Evolutionary conservation across 2,113 vertebrate genomes (phyloP).

Genomic region (Herpetotheres cachinnans): DNA sequence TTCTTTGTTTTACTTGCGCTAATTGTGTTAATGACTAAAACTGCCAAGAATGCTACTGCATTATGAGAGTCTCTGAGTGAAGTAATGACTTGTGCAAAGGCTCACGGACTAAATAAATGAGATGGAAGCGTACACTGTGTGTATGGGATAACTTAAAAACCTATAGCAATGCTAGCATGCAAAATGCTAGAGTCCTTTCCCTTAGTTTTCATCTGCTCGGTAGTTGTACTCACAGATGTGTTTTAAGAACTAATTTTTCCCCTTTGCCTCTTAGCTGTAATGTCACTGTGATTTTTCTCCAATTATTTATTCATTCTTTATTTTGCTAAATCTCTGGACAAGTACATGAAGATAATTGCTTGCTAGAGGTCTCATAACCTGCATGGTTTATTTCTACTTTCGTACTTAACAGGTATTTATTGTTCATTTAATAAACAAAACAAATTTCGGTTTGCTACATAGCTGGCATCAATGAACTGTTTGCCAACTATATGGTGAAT

Average conservation of each 20-base stretch:
- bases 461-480: not conserved
- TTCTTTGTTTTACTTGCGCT: not conserved
- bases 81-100: not conserved
- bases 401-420: not conserved
- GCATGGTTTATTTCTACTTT: not conserved
- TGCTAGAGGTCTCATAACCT: not conserved
- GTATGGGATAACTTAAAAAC: not conserved
- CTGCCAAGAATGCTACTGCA: not conserved
- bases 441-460: not conserved
- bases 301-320: not conserved
- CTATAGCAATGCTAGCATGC: not conserved
- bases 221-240: not conserved
- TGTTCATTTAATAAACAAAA: not conserved
- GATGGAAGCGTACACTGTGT: no score
- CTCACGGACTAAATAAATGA: not conserved
- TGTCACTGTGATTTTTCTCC: not conserved
- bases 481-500: not conserved
- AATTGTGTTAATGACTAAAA: not conserved
- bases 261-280: not conserved
- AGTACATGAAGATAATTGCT: not conserved
- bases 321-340: not conserved
- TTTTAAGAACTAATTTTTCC: not conserved
- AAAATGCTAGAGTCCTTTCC: not conserved
- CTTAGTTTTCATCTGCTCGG: not conserved
- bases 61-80: not conserved